Conservation (phyloP, 2,888 invertebrate genomes). For the Gari tellinella region DNA sequence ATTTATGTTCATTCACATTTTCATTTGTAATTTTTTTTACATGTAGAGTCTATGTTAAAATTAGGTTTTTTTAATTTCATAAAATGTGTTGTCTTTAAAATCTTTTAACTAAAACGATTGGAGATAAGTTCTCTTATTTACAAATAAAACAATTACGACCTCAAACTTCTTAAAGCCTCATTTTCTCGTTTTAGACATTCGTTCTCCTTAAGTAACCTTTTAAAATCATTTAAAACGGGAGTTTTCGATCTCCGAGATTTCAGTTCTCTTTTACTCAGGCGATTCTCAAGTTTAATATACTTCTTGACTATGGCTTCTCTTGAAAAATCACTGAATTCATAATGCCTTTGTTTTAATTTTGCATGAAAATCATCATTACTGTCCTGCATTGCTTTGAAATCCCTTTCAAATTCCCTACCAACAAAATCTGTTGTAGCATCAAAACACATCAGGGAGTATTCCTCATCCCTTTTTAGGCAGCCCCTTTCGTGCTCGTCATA, state of each 20-base stretch:
- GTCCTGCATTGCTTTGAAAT: constrained; percentile 23
- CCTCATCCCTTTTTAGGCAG: constrained; percentile 1
- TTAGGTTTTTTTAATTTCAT: too few relatives aligned
- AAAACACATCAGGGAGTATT: constrained; percentile 27
- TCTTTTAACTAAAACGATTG: too few relatives aligned
- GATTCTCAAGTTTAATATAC: constrained; percentile 22
- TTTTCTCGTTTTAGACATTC: constrained; percentile 54
- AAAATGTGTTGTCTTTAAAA: too few relatives aligned
- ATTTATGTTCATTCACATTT: too few relatives aligned
- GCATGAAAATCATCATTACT: constrained; percentile 5
- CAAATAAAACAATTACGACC: constrained; percentile 12
- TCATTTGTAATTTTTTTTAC: too few relatives aligned
- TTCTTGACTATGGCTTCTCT: constrained; percentile 25
- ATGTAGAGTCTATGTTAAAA: too few relatives aligned
- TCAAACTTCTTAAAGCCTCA: constrained; percentile 32
- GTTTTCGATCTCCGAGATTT: too few relatives aligned
- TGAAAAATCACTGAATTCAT: constrained; percentile 2
- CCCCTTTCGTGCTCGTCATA: constrained; percentile 16
- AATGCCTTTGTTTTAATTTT: neutral
- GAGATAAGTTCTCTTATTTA: too few relatives aligned
- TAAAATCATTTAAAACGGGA: too few relatives aligned
- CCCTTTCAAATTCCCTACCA: constrained; percentile 52
- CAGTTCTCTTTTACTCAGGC: neutral
- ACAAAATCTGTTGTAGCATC: constrained; percentile 44
- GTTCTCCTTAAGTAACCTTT: constrained; percentile 44